phyloP scores from a whole-genome alignment of 1,140 invertebrate species.

The Musca vetustissima region DNA sequence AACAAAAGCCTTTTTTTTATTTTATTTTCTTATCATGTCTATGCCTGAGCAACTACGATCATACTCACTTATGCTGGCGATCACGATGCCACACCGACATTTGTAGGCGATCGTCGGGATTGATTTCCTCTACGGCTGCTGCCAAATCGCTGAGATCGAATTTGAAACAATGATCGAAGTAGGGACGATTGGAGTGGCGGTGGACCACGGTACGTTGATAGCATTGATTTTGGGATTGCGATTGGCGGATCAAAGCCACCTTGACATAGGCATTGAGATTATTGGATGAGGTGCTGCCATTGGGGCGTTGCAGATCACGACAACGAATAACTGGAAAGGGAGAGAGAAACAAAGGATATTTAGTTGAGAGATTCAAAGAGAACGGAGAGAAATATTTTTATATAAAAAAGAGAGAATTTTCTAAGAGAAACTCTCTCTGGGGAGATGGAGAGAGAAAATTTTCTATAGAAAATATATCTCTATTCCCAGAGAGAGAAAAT shows the following conservation, averaged over 20 bases:
- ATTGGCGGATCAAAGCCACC: conserved; percentile 35
- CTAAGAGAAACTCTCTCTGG: too few species aligned
- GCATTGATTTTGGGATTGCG: conserved; percentile 31
- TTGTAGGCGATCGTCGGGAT: conserved; percentile 46
- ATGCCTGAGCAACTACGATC: conserved; percentile 18
- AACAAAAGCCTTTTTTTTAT: neutral
- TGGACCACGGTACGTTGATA: conserved; percentile 59
- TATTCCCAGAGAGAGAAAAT: too few species aligned
- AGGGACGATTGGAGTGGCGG: conserved; percentile 57
- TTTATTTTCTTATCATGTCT: too few species aligned
- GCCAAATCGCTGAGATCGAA: conserved; percentile 41
- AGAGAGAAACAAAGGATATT: neutral
- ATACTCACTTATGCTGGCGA: conserved; percentile 58
- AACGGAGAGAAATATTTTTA: too few species aligned
- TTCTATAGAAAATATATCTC: too few species aligned
- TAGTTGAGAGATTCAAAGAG: neutral
- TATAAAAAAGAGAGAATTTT: too few species aligned
- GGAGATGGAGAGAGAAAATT: too few species aligned
- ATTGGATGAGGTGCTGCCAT: conserved; percentile 41
- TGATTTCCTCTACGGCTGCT: conserved; percentile 10
- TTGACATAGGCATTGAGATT: conserved; percentile 60
- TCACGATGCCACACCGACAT: conserved; percentile 61
- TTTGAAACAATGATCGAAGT: conserved; percentile 58
- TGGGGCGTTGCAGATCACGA: conserved; percentile 53
- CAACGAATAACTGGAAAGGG: conserved; percentile 56